These are phyloP conservation scores for Xenopus petersii DNA, from an alignment of 2,797 vertebrate species.

Conservation along the genomic window DNA sequence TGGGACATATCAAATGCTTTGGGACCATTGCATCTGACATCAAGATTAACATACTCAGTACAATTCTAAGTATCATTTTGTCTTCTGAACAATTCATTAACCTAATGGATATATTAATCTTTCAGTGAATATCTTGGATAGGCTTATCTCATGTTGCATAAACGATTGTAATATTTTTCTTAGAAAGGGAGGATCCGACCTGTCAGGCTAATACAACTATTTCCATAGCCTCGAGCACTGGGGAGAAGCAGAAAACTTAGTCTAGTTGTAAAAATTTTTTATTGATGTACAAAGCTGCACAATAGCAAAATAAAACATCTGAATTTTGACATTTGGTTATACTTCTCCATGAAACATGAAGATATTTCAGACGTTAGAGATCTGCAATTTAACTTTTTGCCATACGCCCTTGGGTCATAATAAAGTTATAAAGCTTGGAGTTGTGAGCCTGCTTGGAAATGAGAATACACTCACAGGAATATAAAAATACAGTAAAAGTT, in stretches of 20 bases:
- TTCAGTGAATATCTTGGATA: slow-evolving; percentile 18
- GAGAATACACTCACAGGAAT: no score
- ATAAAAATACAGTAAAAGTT: no score
- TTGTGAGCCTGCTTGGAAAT: no score
- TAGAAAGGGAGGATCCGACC: slow-evolving; percentile 18
- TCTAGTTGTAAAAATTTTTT: neutral
- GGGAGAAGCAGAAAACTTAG: slow-evolving; percentile 13
- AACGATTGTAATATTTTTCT: slow-evolving; percentile 5
- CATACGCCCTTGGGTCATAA: neutral
- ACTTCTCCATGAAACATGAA: slow-evolving; percentile 1
- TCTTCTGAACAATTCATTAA: no score
- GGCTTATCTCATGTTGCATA: slow-evolving; percentile 8
- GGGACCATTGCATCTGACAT: no score
- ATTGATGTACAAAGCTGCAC: no score
- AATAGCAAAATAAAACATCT: slow-evolving; percentile 2
- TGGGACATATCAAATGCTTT: no score
- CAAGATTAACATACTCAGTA: no score
- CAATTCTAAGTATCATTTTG: no score
- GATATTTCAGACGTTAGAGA: no score
- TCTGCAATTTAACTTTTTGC: no score
- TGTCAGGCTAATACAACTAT: neutral
- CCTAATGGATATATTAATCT: neutral
- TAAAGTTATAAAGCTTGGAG: no score
- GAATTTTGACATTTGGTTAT: neutral
- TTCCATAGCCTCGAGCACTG: slow-evolving; percentile 1